These are phyloP conservation scores for Chloroclystis v-ata DNA, from an alignment of 2,888 invertebrate species.

Conservation along the genomic window DNA sequence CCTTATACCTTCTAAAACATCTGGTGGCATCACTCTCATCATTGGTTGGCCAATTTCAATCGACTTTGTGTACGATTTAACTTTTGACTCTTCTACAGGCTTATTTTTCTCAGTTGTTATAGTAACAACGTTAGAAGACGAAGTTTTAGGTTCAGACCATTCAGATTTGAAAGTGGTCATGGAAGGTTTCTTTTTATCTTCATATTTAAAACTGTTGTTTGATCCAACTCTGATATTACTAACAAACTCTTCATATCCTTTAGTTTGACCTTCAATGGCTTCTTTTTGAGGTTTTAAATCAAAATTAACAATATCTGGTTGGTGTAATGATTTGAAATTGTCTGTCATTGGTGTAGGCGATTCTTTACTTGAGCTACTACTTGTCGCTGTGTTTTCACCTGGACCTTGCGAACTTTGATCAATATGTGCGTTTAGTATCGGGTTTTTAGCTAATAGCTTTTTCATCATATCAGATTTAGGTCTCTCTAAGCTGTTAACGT, in stretches of 20 bases:
- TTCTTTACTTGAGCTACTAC: conserved; percentile 53
- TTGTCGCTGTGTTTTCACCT: conserved; percentile 44
- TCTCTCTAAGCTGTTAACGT: conserved; percentile 79
- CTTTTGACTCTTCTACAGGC: conserved; percentile 49
- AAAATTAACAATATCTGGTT: conserved; percentile 73
- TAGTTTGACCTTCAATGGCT: conserved; percentile 41
- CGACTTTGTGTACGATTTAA: conserved; percentile 68
- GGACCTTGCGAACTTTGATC: conserved; percentile 54
- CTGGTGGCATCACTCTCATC: conserved; percentile 63
- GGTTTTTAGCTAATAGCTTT: conserved; percentile 74
- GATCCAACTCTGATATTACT: conserved; percentile 73
- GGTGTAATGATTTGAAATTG: conserved; percentile 66
- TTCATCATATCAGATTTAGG: conserved; percentile 81
- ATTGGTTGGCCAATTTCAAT: conserved; percentile 69
- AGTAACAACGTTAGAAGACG: conserved; percentile 63
- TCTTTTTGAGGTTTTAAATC: conserved; percentile 59
- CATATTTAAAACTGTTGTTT: conserved; percentile 62
- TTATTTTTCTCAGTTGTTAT: conserved; percentile 61
- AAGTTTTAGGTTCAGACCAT: conserved; percentile 60
- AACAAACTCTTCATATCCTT: conserved; percentile 67
- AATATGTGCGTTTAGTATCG: conserved; percentile 67
- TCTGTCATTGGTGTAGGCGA: conserved; percentile 53
- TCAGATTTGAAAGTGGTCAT: conserved; percentile 51
- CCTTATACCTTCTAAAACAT: conserved; percentile 66
- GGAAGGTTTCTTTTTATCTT: conserved; percentile 43